A percentile compares a stretch with the other conserved stretches of the same genome.
phyloP scores from a whole-genome alignment of 2,113 vertebrate genomes.

The Buteo buteo region DNA sequence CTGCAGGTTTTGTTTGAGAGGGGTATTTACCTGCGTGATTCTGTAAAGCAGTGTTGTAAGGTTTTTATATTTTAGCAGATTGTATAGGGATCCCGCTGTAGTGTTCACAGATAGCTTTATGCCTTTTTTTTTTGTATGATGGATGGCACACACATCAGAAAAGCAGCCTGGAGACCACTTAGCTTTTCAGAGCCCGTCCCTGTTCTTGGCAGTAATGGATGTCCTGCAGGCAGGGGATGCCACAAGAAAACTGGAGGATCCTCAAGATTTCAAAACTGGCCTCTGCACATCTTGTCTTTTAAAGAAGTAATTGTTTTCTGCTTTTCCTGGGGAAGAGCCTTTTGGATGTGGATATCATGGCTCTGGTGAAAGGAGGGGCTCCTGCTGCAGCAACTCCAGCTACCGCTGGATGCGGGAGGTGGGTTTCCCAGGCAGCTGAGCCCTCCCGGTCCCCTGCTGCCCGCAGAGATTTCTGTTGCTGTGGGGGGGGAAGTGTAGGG shows the following conservation, averaged over 20 bases:
- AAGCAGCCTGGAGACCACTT: not conserved
- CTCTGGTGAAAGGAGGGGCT: not conserved
- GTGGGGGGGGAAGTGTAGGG: rapidly evolving
- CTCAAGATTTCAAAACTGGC: not conserved
- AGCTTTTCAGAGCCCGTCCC: not conserved
- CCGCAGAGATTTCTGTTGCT: not conserved
- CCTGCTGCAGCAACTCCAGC: not conserved
- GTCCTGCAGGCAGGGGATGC: not conserved
- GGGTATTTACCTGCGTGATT: not conserved
- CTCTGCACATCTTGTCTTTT: not conserved
- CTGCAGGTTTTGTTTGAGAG: not conserved
- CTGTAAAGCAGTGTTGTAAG: not conserved
- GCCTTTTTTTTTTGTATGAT: not conserved
- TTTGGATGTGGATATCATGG: rapidly evolving
- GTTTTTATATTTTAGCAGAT: not conserved
- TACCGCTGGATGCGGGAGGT: rapidly evolving
- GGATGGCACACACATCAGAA: not conserved
- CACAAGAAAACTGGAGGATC: not conserved
- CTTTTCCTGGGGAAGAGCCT: not conserved
- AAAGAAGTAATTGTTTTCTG: not conserved
- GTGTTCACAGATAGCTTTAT: not conserved
- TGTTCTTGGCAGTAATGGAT: not conserved
- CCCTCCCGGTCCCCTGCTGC: rapidly evolving
- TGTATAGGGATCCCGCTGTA: not conserved
- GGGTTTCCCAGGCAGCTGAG: not conserved